These are phyloP conservation scores for Drosophila asahinai DNA, from an alignment of 1,140 invertebrate species.

Conservation along the genomic window DNA sequence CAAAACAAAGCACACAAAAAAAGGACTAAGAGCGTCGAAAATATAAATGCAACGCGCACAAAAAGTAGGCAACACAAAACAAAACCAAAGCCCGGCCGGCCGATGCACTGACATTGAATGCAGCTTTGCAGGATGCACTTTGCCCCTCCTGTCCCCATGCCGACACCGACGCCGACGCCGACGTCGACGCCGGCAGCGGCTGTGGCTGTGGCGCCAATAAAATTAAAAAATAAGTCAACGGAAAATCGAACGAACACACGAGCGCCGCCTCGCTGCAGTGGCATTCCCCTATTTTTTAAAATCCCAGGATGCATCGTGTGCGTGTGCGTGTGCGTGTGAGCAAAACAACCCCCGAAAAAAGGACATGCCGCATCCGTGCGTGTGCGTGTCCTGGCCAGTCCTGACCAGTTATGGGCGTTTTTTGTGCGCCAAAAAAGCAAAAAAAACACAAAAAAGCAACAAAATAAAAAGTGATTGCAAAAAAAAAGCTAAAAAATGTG, in stretches of 20 bases:
- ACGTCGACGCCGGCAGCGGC: not conserved
- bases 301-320: constrained; percentile 11
- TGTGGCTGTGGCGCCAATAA: constrained; percentile 43
- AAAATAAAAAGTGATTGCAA: constrained; percentile 6
- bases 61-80: constrained; percentile 60
- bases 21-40: constrained; percentile 33
- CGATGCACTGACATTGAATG: constrained; percentile 74
- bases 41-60: constrained; percentile 44
- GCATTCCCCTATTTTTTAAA: constrained; percentile 72
- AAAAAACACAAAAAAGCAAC: constrained; percentile 1
- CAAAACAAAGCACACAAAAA: constrained; percentile 28
- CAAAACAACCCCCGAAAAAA: constrained; percentile 79
- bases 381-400: constrained; percentile 54
- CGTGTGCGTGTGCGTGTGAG: constrained; percentile 21
- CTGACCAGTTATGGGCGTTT: constrained; percentile 75
- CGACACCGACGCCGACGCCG: constrained; percentile 8
- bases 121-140: constrained; percentile 18
- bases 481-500: constrained; percentile 15
- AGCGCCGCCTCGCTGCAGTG: constrained; percentile 37
- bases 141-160: not conserved
- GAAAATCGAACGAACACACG: constrained; percentile 64
- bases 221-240: constrained; percentile 79
- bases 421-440: constrained; percentile 53
- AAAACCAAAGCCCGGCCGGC: constrained; percentile 43
- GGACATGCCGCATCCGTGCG: constrained; percentile 37